Evolutionary conservation across 1,140 invertebrate genomes (phyloP).

Genomic region (Penaeus japonicus): DNA sequence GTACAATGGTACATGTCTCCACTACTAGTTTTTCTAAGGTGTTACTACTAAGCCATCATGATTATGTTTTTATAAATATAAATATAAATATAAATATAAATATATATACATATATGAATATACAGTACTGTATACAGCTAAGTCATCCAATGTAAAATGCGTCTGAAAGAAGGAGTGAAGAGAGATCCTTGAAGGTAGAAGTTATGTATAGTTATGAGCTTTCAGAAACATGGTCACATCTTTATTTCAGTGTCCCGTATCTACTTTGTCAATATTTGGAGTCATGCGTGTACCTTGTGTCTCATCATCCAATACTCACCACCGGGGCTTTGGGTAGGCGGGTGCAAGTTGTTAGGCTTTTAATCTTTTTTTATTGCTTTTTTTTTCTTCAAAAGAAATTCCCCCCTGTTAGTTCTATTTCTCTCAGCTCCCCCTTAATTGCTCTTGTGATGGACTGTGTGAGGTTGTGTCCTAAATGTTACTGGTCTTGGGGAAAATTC

Average conservation of each 20-base stretch:
- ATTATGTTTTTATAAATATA: conserved; percentile 10
- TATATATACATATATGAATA: conserved; percentile 17
- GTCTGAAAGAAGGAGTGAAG: conserved; percentile 1
- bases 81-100: conserved; percentile 32
- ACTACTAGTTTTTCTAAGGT: conserved; percentile 46
- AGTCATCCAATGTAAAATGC: conserved; percentile 35
- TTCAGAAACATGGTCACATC: conserved; percentile 36
- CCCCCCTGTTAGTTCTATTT: too few species aligned
- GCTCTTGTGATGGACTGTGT: too few species aligned
- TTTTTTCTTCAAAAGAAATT: too few species aligned
- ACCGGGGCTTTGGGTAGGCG: conserved; percentile 32
- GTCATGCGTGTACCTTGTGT: conserved; percentile 30
- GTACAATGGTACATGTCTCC: conserved; percentile 24
- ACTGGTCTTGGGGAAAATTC: too few species aligned
- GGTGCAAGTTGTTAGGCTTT: conserved; percentile 28
- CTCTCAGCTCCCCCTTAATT: too few species aligned
- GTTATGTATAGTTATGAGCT: conserved; percentile 11
- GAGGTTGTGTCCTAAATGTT: too few species aligned
- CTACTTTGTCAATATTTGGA: conserved; percentile 29
- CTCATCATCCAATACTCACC: conserved; percentile 33
- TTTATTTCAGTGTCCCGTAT: conserved; percentile 39
- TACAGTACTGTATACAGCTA: conserved; percentile 24
- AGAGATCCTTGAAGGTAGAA: conserved; percentile 13
- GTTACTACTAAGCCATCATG: conserved; percentile 33
- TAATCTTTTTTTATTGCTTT: too few species aligned